phyloP scores from a whole-genome alignment of 1,140 invertebrate genomes.

The Drosophila nasuta region DNA sequence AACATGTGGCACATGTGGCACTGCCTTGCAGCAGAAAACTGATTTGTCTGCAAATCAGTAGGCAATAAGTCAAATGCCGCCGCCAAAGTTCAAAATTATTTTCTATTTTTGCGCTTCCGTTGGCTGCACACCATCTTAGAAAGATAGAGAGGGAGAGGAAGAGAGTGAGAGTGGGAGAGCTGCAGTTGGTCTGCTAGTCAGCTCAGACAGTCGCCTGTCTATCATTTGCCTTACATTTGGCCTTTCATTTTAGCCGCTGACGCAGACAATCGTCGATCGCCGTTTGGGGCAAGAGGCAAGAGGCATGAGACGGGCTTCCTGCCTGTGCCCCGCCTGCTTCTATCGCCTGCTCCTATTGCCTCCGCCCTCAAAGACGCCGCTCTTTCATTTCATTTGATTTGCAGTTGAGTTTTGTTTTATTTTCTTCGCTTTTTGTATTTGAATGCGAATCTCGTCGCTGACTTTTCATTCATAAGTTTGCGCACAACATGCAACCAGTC shows the following conservation, averaged over 20 bases:
- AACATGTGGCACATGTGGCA: constrained; percentile 41
- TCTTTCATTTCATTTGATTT: constrained; percentile 63
- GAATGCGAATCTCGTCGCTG: constrained; percentile 39
- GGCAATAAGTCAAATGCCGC: constrained; percentile 80
- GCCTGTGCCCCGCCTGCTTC: constrained; percentile 8
- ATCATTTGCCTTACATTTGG: constrained; percentile 69
- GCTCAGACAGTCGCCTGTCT: constrained; percentile 72
- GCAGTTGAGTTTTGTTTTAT: constrained; percentile 35
- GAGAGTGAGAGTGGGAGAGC: background rate
- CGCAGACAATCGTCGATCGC: constrained; percentile 46
- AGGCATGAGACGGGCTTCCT: constrained; percentile 26
- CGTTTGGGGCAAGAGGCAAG: constrained; percentile 11
- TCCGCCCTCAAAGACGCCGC: constrained; percentile 67
- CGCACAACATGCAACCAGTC: constrained; percentile 14
- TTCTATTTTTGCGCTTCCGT: constrained; percentile 80
- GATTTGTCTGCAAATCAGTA: constrained; percentile 79
- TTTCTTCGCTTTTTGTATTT: constrained; percentile 60
- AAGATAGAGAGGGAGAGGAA: background rate
- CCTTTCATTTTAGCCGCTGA: constrained; percentile 56
- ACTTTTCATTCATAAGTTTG: constrained; percentile 70
- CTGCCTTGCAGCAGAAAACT: constrained; percentile 50
- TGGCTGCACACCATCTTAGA: constrained; percentile 8
- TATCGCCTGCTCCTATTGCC: background rate
- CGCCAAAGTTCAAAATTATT: constrained; percentile 76
- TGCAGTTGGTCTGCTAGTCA: constrained; percentile 28